Base-by-base conservation (phyloP, 2,797 vertebrate genomes). In the Bufotes viridis region DNA sequence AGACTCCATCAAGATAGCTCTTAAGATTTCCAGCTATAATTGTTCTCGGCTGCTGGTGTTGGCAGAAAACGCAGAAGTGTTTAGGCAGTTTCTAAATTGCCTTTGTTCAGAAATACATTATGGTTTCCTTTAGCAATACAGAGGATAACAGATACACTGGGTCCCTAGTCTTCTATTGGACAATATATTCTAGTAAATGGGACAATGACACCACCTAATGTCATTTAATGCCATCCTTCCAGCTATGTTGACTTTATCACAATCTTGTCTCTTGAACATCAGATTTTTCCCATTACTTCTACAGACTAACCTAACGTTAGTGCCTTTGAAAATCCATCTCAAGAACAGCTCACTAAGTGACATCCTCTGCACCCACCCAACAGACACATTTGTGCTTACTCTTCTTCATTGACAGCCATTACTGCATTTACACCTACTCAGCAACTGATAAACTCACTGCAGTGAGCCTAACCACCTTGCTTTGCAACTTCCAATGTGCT, bases 61-160 rank as follows among this genome's bases (percentile, higher is more conserved):
- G 84, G 75, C 61, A 79, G 76, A 53, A 57, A 78, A 85, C 72
- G 53, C 22, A 78, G 34, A 55, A 78, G 84, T 69, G 7, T 86
- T 67, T 78, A 86, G 49, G 26, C 49, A 24, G 83, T 80, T 70
- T 79, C 22, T 53, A 86, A 80, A 70, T 80, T 86, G 53, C 78
- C 26, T 80, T 86, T 80, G 53, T 70, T 70, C 85, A 18, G 78
- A 78, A 18, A 86, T 86, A 86, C 78, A 81, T 86, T 80, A 70
- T 7, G 6, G 49, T 78, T 86, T 78, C 34, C 67, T 65, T 67
- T 85, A 74, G 74, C 74, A 55, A 63, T 26, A 26, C 6, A 78
- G 26, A 69, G 84, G 51, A 55, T 78, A 85, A 85, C 34, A 34
- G 58, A 78, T 85, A 22, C 75, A 55, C 3, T 57, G 20, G 58